Conservation (phyloP, 2,888 invertebrate species). For the Nesidiocoris tenuis region DNA sequence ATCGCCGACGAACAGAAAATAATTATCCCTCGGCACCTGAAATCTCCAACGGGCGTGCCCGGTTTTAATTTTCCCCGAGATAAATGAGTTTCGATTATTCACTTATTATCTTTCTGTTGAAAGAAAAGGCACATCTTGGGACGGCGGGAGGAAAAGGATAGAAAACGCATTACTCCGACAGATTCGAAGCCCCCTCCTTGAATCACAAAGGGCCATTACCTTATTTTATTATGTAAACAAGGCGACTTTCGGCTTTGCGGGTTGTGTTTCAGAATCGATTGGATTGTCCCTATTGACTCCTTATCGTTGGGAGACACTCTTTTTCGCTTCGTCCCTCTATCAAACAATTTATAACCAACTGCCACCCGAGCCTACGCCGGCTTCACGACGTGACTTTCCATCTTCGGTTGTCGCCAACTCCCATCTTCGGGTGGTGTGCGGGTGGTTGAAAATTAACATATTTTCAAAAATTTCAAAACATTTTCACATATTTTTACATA, state of each 20-base stretch:
- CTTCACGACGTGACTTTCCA: neutral
- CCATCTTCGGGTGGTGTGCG: no score
- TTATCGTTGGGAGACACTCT: constrained; percentile 45
- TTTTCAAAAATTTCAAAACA: no score
- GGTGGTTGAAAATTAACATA: no score
- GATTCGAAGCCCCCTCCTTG: constrained; percentile 1
- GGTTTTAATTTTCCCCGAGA: constrained; percentile 37
- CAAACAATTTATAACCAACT: constrained; percentile 41
- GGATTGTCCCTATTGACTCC: constrained; percentile 48
- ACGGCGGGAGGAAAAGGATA: neutral
- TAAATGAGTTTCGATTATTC: constrained; percentile 39
- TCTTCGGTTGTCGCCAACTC: no score
- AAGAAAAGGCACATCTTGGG: constrained; percentile 11
- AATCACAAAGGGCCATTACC: neutral
- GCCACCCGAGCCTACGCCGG: neutral
- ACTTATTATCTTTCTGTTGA: constrained; percentile 17
- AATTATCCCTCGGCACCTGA: constrained; percentile 26
- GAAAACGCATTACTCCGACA: neutral
- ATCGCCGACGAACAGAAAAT: constrained; percentile 34
- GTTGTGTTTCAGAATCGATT: constrained; percentile 43
- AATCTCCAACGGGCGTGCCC: constrained; percentile 3
- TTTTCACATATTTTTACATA: no score
- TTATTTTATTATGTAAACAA: constrained; percentile 46
- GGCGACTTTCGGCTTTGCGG: constrained; percentile 13
- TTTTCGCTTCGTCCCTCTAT: constrained; percentile 16